Evolutionary conservation across 2,888 invertebrate genomes (phyloP).

Genomic region (Tillus elongatus): DNA sequence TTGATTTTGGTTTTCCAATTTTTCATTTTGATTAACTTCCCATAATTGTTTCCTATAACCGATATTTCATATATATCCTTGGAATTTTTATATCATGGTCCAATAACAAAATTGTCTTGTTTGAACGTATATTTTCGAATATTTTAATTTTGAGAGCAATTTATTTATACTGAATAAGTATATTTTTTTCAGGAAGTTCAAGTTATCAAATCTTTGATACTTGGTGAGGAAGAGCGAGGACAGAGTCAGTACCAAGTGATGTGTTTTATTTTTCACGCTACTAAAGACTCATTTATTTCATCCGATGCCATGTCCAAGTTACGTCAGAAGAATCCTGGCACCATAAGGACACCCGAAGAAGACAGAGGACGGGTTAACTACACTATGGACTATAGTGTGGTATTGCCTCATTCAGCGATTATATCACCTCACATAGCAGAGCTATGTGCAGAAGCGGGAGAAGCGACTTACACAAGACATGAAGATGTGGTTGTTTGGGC

Average conservation of each 20-base stretch:
- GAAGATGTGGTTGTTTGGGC: conserved; percentile 74
- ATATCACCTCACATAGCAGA: conserved; percentile 66
- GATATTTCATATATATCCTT: too few relatives aligned
- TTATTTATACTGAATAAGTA: conserved; percentile 9
- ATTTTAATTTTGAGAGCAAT: too few relatives aligned
- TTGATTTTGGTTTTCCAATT: too few relatives aligned
- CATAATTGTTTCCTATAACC: too few relatives aligned
- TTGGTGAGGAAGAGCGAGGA: conserved; percentile 88
- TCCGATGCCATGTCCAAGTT: conserved; percentile 95
- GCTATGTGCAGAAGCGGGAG: conserved; percentile 69
- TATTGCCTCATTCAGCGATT: conserved; percentile 55
- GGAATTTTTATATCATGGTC: too few relatives aligned
- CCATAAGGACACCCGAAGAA: conserved; percentile 72
- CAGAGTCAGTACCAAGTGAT: conserved; percentile 82
- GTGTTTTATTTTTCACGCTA: conserved; percentile 84
- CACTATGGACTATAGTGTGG: conserved; percentile 75
- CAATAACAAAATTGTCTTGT: too few relatives aligned
- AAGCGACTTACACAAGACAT: conserved; percentile 67
- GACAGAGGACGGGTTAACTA: conserved; percentile 76
- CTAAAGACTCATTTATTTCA: conserved; percentile 88
- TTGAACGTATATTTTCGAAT: too few relatives aligned
- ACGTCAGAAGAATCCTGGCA: conserved; percentile 58
- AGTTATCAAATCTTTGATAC: conserved; percentile 77
- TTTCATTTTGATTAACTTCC: too few relatives aligned
- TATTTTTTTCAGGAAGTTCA: conserved; percentile 70